Percentiles rank a stretch among this genome's conserved stretches.
These are phyloP conservation scores for Aeoliscus strigatus DNA, from an alignment of 2,797 vertebrate species.

Conservation along the genomic window DNA sequence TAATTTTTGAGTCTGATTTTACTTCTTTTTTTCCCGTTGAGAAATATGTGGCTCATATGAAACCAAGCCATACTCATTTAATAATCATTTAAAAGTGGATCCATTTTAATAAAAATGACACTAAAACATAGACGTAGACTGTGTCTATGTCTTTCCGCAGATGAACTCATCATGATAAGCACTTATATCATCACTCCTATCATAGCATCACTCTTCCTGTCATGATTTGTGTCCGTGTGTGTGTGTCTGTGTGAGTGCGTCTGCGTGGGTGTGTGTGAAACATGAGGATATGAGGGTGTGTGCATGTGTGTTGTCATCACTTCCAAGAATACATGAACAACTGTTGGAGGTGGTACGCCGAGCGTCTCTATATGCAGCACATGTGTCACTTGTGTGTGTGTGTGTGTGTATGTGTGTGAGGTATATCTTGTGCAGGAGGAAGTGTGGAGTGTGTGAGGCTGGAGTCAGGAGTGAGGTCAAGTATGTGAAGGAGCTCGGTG, in stretches of 20 bases:
- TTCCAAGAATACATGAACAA: conserved; percentile 65
- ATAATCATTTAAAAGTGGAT: too few species aligned
- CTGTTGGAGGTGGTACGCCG: conserved; percentile 52
- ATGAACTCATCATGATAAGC: too few species aligned
- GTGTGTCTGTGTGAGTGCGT: conserved; percentile 6
- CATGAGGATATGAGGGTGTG: conserved; percentile 26
- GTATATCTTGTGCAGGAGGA: too few species aligned
- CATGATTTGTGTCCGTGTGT: conserved; percentile 19
- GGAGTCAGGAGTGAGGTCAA: conserved; percentile 51
- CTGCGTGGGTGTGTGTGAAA: conserved; percentile 33
- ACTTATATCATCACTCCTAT: neutral
- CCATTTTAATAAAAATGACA: too few species aligned
- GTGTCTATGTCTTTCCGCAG: too few species aligned
- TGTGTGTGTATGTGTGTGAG: neutral
- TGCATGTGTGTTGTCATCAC: conserved; percentile 55
- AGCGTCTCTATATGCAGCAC: conserved; percentile 9
- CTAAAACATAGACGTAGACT: too few species aligned
- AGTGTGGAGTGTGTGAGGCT: conserved; percentile 13
- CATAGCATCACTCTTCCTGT: neutral
- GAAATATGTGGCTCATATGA: too few species aligned
- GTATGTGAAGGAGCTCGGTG: conserved; percentile 43
- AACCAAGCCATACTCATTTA: too few species aligned
- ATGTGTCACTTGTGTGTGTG: neutral
- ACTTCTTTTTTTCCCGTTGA: too few species aligned
- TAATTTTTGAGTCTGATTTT: too few species aligned